Evolutionary conservation across 2,888 invertebrate species (phyloP), one percentile per base, ranked within the genome.

Genomic region (Scaptomyza reducta): DNA sequence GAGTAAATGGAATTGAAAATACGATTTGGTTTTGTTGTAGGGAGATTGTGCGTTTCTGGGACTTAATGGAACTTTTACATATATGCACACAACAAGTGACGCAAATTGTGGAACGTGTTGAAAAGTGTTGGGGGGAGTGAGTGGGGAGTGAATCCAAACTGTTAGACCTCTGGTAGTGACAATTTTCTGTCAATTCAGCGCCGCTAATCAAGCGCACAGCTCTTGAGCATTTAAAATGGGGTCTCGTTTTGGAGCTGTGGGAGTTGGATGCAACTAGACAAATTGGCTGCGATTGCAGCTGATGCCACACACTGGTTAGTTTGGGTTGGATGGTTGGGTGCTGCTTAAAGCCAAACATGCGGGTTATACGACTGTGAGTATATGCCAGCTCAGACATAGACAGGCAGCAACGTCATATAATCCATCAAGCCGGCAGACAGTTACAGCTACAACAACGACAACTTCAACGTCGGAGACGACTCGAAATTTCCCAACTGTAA

Each of bases 101-200:
- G 74, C 74, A 78, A 83, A 82, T 82, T 82, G 83, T 75, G 49
- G 29, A 50, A 50, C 59, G 65, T 45, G 47, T 46, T 59, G 74
- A 53, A 58, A 74, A 33, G 38, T 29, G 40, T 25, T 25, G 33
- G 16, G 33, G 27, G 16, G 11, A n/a, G n/a, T n/a, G n/a, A n/a
- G n/a, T 25, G 40, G 35, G 27, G 4, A 18, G 10, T 18, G 31
- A 25, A 22, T 27, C n/a, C 29, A 25, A 16, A 18, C 25, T 54
- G 38, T 35, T 40, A 35, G 50, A 47, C 22, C 63, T 58, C 42
- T 50, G 76, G 67, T 53, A 70, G 70, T 80, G 86, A 86, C 83
- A 80, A 76, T 86, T 80, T 40, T 83, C 74, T 86, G 82, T 86
- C 82, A 80, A 83, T 86, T 86, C 86, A 83, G 82, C 82, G 80